Conservation (phyloP, 2,888 invertebrate species). For the Gonocerus acuteangulatus region DNA sequence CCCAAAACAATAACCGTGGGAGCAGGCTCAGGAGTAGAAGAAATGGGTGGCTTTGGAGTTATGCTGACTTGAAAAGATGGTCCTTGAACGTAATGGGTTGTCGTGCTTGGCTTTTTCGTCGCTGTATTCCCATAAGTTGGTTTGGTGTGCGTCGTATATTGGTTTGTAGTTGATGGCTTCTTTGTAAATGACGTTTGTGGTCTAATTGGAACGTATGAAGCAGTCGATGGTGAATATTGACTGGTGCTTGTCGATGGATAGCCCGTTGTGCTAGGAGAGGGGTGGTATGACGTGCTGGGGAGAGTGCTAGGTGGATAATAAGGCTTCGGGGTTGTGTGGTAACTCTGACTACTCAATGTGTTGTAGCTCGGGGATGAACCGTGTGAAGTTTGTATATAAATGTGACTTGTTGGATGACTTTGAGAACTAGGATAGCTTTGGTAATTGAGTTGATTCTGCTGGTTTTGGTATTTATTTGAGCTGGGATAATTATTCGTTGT, state of each 20-base stretch:
- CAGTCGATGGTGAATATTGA: slow-evolving; percentile 17
- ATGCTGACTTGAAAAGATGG: slow-evolving; percentile 40
- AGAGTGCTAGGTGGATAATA: neutral
- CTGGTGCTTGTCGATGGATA: slow-evolving; percentile 15
- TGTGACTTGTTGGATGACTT: neutral
- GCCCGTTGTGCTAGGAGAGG: slow-evolving; percentile 1
- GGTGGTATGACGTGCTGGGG: slow-evolving; percentile 15
- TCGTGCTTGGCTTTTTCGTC: slow-evolving; percentile 42
- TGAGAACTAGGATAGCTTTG: slow-evolving; percentile 4
- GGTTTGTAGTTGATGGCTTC: slow-evolving; percentile 24
- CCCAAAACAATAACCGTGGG: slow-evolving; percentile 56
- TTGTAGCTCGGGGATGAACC: neutral
- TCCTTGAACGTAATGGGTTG: slow-evolving; percentile 40
- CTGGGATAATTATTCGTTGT: slow-evolving; percentile 8
- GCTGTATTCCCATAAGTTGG: slow-evolving; percentile 19
- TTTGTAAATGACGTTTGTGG: slow-evolving; percentile 29
- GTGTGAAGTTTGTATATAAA: neutral
- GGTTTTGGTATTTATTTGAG: slow-evolving; percentile 30
- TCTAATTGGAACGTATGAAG: slow-evolving; percentile 16
- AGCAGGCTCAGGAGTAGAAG: slow-evolving; percentile 40
- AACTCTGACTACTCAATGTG: neutral
- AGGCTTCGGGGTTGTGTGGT: slow-evolving; percentile 8
- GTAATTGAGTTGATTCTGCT: slow-evolving; percentile 1
- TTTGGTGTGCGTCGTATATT: slow-evolving; percentile 22
- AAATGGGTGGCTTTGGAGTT: slow-evolving; percentile 38